Base-by-base conservation (phyloP, 1,140 invertebrate genomes). In the Drosophila quadrilineata region DNA sequence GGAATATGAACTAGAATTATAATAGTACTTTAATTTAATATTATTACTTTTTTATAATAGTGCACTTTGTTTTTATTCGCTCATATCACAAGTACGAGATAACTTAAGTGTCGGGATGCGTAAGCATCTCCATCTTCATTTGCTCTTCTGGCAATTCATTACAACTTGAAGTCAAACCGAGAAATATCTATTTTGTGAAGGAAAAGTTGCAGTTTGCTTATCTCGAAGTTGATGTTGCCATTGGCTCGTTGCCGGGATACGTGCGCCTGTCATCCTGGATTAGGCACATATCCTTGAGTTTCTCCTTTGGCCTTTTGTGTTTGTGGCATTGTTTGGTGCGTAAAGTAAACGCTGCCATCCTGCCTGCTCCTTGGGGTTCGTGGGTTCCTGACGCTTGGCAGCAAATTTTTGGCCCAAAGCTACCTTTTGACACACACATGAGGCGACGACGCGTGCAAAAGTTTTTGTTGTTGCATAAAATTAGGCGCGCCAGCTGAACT, bases 391-490 rank as follows among this genome's bases (percentile, higher is more conserved):
- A 28, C 26, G 21, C 26, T 36, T 35, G 17, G 35, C 41, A 9
- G 43, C 38, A 46, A 63, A 84, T 73, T 63, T 82, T 82, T 76
- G 48, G 56, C 56, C 73, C 57, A 63, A 84, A 76, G 64, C 70
- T 73, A 84, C 68, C 64, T 82, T 84, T 74, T 67, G 71, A 71
- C 59, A 72, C 76, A n/a, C n/a, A 73, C 49, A 62, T 62, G 40
- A 63, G 77, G 73, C 73, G 77, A 73, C 73, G 76, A 76, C 68
- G 77, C 74, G 74, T 84, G 65, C 66, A 84, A 85, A 85, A 85
- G 64, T 84, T 84, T 84, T 66, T 56, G 49, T 63, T 85, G 65
- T 73, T 84, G 77, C 77, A 82, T 74, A 74, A 77, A 74, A 77
- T 74, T 73, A 67, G 70, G 60, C 46, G 64, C 31, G 35, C 64